Conservation (phyloP, 2,797 vertebrate genomes). For the Enteromius mattozi region DNA sequence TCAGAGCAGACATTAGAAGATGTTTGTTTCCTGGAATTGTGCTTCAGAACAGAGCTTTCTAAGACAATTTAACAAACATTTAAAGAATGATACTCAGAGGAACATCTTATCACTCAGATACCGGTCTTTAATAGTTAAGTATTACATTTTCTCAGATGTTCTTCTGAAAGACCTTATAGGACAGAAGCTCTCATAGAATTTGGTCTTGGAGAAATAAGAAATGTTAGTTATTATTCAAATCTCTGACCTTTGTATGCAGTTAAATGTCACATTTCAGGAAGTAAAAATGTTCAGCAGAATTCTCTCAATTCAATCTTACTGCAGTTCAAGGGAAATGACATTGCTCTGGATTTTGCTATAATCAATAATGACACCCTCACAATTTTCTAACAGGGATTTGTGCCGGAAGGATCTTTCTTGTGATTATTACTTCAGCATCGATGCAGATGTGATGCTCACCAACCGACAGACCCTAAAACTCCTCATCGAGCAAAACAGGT, state of each 20-base stretch:
- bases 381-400: slow-evolving; percentile 80
- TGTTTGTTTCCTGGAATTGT: not conserved
- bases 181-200: not conserved
- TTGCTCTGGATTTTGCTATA: not conserved
- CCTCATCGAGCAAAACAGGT: slow-evolving; percentile 99
- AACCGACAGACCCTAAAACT: slow-evolving; percentile 90
- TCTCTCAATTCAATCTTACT: not conserved
- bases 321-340: not conserved
- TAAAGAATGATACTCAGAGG: not conserved
- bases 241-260: not conserved
- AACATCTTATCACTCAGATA: not conserved
- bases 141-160: not conserved
- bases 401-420: slow-evolving; percentile 89
- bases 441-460: slow-evolving; percentile 93
- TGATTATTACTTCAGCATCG: slow-evolving; percentile 94
- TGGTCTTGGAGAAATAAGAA: not conserved
- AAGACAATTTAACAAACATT: not conserved
- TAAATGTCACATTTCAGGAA: not conserved
- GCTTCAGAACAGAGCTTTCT: not conserved
- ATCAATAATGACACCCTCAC: not conserved
- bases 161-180: not conserved
- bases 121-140: not conserved
- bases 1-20: not conserved
- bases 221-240: not conserved
- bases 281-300: not conserved